Evolutionary conservation across 1,140 invertebrate genomes (phyloP), one percentile per base, ranked within the genome.

Genomic region (Andrena cerasifolii): DNA sequence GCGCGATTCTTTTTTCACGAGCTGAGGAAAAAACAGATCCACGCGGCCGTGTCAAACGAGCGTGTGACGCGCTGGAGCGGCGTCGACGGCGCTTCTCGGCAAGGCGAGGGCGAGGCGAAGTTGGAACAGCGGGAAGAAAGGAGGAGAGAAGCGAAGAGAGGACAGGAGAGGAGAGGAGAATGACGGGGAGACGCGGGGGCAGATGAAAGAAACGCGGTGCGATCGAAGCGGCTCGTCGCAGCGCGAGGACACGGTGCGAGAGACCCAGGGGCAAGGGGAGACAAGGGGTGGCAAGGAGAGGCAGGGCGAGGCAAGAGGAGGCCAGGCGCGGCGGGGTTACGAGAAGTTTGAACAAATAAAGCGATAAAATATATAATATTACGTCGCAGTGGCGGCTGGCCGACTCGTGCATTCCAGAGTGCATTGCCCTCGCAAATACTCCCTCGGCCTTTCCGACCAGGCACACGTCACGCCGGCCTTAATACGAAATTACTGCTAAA

Each of bases 341-440:
- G 87, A 76, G 87, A 89, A 83, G 83, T 87, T 89, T 90, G 87
- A 91, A 91, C 90, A 91, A 91, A 91, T 90, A 91, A 90, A 90
- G 88, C 89, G 90, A 90, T 90, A 90, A 90, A 91, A 91, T 91
- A 91, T 91, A 91, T 90, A 90, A 91, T 91, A 88, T 84, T 86
- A 86, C 84, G 82, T 87, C 78, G 88, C 84, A 89, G 84, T 78
- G 86, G 83, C 58, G 82, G 83, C 86, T 80, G 82, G 79, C 84
- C 87, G 89, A 87, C 89, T 88, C 86, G 88, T 90, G 89, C 91
- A 92, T 92, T 92, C 90, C 88, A 89, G 90, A 90, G 91, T 92
- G 90, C 91, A 92, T 90, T 91, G 90, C 90, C 90, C 91, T 89
- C 90, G 88, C 91, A 86, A 91, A 91, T 91, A 91, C 90, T 89